Conservation (phyloP, 2,888 invertebrate genomes). For the Diarsia mendica region DNA sequence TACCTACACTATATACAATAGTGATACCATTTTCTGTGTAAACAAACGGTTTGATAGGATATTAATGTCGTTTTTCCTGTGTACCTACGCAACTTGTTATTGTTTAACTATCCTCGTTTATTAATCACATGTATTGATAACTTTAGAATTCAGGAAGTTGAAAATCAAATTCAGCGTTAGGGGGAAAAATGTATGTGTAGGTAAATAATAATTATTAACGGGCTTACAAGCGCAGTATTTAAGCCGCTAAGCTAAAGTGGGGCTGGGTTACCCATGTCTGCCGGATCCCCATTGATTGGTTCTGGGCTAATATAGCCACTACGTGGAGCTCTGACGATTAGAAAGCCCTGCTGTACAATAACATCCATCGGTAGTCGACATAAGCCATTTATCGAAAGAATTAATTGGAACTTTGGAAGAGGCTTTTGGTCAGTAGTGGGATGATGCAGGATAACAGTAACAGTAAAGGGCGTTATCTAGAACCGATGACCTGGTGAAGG, state of each 20-base stretch:
- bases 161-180: background rate
- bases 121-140: background rate
- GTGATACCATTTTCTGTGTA: no score
- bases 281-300: no score
- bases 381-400: background rate
- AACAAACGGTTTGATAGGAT: background rate
- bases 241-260: background rate
- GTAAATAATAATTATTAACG: background rate
- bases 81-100: background rate
- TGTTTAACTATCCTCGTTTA: background rate
- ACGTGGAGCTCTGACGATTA: no score
- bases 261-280: background rate
- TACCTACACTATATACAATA: background rate
- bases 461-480: background rate
- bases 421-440: background rate
- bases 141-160: background rate
- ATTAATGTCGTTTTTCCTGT: slow-evolving; percentile 4
- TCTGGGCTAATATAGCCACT: no score
- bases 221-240: background rate
- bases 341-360: no score
- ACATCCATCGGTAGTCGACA: background rate
- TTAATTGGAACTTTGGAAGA: no score
- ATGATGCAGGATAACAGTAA: background rate
- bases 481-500: background rate
- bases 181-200: background rate